These are phyloP conservation scores for Amniataba percoides DNA, from an alignment of 2,797 vertebrate genomes.

Conservation along the genomic window DNA sequence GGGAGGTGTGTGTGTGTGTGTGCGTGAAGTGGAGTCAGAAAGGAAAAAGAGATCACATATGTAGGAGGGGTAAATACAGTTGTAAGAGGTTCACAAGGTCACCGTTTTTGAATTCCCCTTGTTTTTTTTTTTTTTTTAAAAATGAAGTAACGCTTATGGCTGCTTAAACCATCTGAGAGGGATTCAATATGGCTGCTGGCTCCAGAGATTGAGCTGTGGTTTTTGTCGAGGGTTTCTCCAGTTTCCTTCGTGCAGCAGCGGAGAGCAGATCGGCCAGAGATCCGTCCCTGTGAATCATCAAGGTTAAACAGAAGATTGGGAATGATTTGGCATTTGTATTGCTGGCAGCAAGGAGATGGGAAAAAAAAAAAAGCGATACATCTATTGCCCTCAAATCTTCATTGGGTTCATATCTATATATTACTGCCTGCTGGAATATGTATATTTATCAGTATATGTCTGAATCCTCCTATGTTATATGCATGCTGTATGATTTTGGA, in stretches of 20 bases:
- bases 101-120: constrained; percentile 52
- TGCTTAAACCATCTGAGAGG: constrained; percentile 68
- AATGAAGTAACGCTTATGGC: constrained; percentile 71
- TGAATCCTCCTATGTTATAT: constrained; percentile 24
- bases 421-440: constrained; percentile 31
- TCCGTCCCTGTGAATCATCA: constrained; percentile 73
- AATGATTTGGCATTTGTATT: constrained; percentile 67
- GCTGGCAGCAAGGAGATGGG: constrained; percentile 45
- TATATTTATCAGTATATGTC: constrained; percentile 32
- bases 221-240: constrained; percentile 58
- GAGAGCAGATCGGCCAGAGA: constrained; percentile 74
- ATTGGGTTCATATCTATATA: constrained; percentile 36
- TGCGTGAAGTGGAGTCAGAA: constrained; percentile 40
- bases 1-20: too few species aligned
- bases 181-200: constrained; percentile 57
- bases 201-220: constrained; percentile 58
- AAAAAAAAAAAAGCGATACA: constrained; percentile 38
- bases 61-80: constrained; percentile 1
- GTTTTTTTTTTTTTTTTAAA: constrained; percentile 31
- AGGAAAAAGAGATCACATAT: constrained; percentile 41
- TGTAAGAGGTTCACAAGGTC: constrained; percentile 47
- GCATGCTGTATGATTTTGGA: constrained; percentile 8
- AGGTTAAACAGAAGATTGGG: constrained; percentile 71
- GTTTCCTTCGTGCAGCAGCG: constrained; percentile 57
- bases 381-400: constrained; percentile 44